These are phyloP conservation scores for Cyphomyrmex costatus DNA, from an alignment of 1,140 invertebrate genomes.

Conservation along the genomic window DNA sequence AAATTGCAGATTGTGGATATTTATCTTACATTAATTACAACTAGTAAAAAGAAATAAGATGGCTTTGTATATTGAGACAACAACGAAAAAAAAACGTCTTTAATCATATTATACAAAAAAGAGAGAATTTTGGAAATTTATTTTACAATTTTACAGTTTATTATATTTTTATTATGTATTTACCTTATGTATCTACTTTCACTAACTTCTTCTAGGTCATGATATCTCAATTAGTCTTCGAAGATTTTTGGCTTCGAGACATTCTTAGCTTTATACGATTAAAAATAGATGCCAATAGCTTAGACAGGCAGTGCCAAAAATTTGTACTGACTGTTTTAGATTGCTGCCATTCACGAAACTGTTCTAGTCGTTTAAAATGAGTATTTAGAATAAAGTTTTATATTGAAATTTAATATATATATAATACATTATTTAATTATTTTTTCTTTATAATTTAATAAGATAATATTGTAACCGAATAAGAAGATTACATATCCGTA, in stretches of 20 bases:
- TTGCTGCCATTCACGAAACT: background rate
- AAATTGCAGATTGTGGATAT: background rate
- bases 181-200: constrained; percentile 64
- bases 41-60: background rate
- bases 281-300: background rate
- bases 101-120: background rate
- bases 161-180: too few species aligned
- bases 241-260: constrained; percentile 60
- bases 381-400: background rate
- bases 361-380: background rate
- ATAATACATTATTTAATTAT: background rate
- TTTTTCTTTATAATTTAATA: constrained; percentile 1
- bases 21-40: background rate
- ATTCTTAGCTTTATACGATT: constrained; percentile 31
- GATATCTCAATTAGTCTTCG: constrained; percentile 66
- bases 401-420: background rate
- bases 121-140: background rate
- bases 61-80: background rate
- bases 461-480: constrained; percentile 7
- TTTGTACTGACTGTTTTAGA: constrained; percentile 37
- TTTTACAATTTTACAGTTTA: background rate
- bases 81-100: background rate
- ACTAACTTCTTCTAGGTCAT: constrained; percentile 72
- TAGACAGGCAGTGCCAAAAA: constrained; percentile 34
- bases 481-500: background rate